Percentiles rank a stretch among this genome's conserved stretches.
Conservation (phyloP, 1,140 invertebrate species). For the Lordiphosa clarofinis region DNA sequence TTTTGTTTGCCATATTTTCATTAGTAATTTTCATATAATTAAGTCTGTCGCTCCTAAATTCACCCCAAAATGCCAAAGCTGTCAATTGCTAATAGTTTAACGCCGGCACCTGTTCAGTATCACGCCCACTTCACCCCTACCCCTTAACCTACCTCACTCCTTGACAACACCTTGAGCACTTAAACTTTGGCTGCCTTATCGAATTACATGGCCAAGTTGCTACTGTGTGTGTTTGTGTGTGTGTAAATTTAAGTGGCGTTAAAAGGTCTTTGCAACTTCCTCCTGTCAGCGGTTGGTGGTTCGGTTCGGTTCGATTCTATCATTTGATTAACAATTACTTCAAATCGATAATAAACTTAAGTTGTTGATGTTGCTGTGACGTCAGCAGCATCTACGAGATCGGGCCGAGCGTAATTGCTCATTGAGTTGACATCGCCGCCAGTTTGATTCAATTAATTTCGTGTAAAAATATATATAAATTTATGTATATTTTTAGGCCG, state of each 20-base stretch:
- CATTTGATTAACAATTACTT: constrained; percentile 73
- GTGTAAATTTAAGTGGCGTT: constrained; percentile 43
- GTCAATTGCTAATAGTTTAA: constrained; percentile 40
- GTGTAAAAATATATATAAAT: constrained; percentile 37
- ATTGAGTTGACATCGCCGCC: constrained; percentile 48
- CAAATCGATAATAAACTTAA: constrained; percentile 73
- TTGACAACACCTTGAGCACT: constrained; percentile 33
- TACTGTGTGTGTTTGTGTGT: neutral
- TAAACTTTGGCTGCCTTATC: constrained; percentile 59
- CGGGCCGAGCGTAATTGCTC: constrained; percentile 46
- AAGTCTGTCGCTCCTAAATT: constrained; percentile 21
- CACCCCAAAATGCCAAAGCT: constrained; percentile 23
- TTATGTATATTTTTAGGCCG: constrained; percentile 43
- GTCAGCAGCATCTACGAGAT: constrained; percentile 32
- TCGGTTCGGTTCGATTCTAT: constrained; percentile 23
- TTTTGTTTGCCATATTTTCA: too few species aligned
- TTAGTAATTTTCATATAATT: neutral
- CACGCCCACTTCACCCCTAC: constrained; percentile 4
- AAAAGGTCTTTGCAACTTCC: constrained; percentile 64
- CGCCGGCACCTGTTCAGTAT: neutral
- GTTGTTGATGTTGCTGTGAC: constrained; percentile 57
- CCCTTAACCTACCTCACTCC: neutral
- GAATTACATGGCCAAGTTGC: constrained; percentile 66
- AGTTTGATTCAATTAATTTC: constrained; percentile 65
- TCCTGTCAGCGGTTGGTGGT: neutral